These are phyloP conservation scores for Teleiodes luculella DNA, from an alignment of 2,888 invertebrate species.

Conservation along the genomic window DNA sequence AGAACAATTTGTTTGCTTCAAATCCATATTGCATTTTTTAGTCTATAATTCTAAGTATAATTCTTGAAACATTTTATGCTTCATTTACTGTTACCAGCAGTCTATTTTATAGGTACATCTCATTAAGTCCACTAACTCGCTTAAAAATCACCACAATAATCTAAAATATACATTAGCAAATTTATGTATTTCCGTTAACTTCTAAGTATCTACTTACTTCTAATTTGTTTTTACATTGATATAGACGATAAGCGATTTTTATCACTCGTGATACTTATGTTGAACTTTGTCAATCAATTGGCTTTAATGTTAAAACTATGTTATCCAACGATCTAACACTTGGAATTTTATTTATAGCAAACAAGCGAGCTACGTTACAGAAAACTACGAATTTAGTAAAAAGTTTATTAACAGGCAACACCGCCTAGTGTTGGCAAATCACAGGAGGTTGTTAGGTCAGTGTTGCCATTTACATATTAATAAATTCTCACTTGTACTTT, in stretches of 20 bases:
- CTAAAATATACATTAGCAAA: slow-evolving; percentile 58
- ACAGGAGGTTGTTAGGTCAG: neutral
- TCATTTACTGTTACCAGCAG: neutral
- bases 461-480: neutral
- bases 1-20: neutral
- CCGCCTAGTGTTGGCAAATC: no score
- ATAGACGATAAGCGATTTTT: slow-evolving; percentile 30
- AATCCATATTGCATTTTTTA: neutral
- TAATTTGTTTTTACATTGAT: slow-evolving; percentile 61
- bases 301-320: slow-evolving; percentile 23
- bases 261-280: slow-evolving; percentile 35
- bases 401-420: neutral
- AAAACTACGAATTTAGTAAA: neutral
- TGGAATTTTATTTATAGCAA: slow-evolving; percentile 6
- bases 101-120: neutral
- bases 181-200: slow-evolving; percentile 47
- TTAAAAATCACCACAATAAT: slow-evolving; percentile 39
- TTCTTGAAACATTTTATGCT: neutral
- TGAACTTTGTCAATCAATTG: slow-evolving; percentile 24
- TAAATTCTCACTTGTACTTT: neutral
- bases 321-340: slow-evolving; percentile 34
- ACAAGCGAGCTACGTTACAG: neutral
- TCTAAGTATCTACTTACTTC: slow-evolving; percentile 59
- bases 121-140: slow-evolving; percentile 30
- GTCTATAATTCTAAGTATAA: neutral